Evolutionary conservation across 2,113 vertebrate species (phyloP).

Genomic region (Brevimyrus niger): DNA sequence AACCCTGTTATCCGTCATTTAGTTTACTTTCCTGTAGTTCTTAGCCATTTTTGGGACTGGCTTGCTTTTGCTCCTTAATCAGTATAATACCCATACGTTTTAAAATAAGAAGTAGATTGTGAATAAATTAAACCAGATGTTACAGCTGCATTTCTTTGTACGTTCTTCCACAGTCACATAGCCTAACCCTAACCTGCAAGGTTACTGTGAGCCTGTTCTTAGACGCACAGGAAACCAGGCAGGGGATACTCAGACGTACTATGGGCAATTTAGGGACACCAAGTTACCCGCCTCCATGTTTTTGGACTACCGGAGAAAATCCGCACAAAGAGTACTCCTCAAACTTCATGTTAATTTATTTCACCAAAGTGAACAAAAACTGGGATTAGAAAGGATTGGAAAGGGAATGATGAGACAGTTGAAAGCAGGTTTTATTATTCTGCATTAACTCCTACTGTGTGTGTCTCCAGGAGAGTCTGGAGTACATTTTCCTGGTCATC

Average conservation of each 20-base stretch:
- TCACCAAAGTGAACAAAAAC: not conserved
- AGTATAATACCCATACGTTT: not conserved
- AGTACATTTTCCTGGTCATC: constrained; percentile 85
- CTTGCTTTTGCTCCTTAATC: not conserved
- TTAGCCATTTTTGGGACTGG: not conserved
- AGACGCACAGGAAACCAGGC: not conserved
- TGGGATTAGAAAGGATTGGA: not conserved
- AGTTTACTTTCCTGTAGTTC: not conserved
- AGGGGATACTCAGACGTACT: not conserved
- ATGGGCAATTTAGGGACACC: not conserved
- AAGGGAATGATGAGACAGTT: not conserved
- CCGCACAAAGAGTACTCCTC: not conserved
- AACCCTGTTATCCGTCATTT: not conserved
- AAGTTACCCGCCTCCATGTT: not conserved
- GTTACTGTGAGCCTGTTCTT: not conserved
- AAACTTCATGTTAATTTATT: not conserved
- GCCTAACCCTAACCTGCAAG: not conserved
- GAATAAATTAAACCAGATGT: not conserved
- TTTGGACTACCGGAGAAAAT: not conserved
- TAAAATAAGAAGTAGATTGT: not conserved
- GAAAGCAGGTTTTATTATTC: not conserved
- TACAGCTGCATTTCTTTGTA: not conserved
- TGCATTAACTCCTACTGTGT: not conserved
- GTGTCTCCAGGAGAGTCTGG: constrained; percentile 74
- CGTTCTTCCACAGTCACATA: not conserved